Percentiles rank a stretch among this genome's conserved stretches.
Evolutionary conservation across 53 echinoderm and acorn worm genomes (phyloP).

Genomic region (Paracentrotus lividus): DNA sequence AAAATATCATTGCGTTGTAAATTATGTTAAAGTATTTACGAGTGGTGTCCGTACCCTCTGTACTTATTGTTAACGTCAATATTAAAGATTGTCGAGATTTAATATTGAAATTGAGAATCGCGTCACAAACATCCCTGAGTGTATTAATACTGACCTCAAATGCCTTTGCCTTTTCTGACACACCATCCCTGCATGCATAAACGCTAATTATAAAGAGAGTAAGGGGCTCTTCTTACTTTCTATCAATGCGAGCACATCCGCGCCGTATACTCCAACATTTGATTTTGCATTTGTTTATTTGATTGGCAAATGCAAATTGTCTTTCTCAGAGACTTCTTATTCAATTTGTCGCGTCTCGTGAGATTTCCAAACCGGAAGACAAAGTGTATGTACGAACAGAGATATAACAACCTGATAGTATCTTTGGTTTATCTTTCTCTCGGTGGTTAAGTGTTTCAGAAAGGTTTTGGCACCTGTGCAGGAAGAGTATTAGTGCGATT

Average conservation of each 20-base stretch:
- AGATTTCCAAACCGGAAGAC: neutral
- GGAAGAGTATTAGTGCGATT: neutral
- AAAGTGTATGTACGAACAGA: neutral
- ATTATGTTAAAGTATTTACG: too few relatives aligned
- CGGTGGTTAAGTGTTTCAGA: neutral
- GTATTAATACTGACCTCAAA: neutral
- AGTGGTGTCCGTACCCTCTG: too few relatives aligned
- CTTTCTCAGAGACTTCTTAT: conserved; percentile 1
- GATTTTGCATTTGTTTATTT: conserved; percentile 34
- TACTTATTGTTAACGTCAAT: too few relatives aligned
- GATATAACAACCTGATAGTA: neutral
- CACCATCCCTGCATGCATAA: neutral
- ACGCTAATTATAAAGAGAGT: neutral
- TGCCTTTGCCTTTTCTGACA: neutral
- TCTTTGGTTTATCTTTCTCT: neutral
- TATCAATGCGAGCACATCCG: neutral
- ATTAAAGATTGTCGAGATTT: too few relatives aligned
- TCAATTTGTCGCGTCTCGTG: neutral
- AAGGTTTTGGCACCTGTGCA: neutral
- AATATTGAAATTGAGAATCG: neutral
- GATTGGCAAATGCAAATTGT: conserved; percentile 39
- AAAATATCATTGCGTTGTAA: too few relatives aligned
- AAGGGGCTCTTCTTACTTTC: neutral
- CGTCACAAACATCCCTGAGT: neutral
- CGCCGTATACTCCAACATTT: neutral